Evolutionary conservation across 1,140 invertebrate species (phyloP).

Genomic region (Drosophila arawakana): DNA sequence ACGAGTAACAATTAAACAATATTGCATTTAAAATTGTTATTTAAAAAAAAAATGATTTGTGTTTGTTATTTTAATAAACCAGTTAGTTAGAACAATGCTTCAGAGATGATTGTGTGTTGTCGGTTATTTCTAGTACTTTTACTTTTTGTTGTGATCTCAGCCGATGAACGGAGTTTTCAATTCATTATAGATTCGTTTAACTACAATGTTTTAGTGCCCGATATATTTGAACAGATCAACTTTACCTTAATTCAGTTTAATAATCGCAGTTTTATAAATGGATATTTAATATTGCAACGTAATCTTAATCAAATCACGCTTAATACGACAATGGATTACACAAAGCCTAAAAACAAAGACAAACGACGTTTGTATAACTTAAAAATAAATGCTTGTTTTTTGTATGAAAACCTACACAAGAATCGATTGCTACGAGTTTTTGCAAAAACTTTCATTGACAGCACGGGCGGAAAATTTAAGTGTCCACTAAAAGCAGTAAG

Average conservation of each 20-base stretch:
- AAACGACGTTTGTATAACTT: constrained; percentile 7
- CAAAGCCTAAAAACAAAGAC: background rate
- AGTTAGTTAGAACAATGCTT: background rate
- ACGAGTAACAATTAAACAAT: too few species aligned
- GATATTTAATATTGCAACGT: background rate
- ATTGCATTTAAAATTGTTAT: too few species aligned
- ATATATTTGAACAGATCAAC: constrained; percentile 1
- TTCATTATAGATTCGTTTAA: constrained; percentile 7
- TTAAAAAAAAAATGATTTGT: background rate
- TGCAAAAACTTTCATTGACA: background rate
- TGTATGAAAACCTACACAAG: constrained; percentile 5
- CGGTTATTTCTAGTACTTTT: background rate
- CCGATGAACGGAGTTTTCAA: background rate
- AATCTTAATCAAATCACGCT: background rate
- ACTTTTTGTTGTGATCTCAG: background rate
- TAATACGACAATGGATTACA: constrained; percentile 3
- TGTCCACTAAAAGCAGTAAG: constrained; percentile 10
- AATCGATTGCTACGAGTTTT: background rate
- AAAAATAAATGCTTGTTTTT: constrained; percentile 7
- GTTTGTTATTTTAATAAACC: background rate
- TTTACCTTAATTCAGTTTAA: background rate
- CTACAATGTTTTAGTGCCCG: background rate
- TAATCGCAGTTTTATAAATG: constrained; percentile 19
- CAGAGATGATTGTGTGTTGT: background rate
- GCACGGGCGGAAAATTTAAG: background rate